phyloP scores from a whole-genome alignment of 2,888 invertebrate species.

The Sympetrum striolatum region DNA sequence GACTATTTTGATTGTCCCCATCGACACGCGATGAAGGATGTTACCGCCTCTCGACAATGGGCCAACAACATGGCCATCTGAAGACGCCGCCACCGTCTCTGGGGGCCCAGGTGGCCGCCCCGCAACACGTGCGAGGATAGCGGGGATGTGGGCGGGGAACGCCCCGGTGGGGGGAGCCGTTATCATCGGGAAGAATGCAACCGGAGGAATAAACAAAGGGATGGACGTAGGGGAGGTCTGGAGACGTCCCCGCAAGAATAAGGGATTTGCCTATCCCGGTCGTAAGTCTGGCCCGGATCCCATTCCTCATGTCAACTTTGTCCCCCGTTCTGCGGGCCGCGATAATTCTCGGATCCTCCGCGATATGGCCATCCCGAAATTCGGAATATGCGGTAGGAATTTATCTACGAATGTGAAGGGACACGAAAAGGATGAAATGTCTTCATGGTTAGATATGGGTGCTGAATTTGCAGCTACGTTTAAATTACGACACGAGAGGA shows the following conservation, averaged over 20 bases:
- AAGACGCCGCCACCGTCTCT: slow-evolving; percentile 15
- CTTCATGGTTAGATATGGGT: too few species aligned
- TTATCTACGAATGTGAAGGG: background rate
- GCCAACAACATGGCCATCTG: background rate
- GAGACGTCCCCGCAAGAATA: background rate
- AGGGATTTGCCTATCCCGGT: background rate
- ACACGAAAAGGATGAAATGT: too few species aligned
- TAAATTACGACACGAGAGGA: too few species aligned
- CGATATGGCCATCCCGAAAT: background rate
- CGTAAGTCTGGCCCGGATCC: background rate
- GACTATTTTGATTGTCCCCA: background rate
- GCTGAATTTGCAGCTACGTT: too few species aligned
- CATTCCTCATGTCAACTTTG: background rate
- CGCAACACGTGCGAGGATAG: slow-evolving; percentile 12
- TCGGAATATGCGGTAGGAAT: background rate
- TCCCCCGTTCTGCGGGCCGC: background rate
- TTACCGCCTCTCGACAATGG: slow-evolving; percentile 31
- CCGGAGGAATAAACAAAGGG: slow-evolving; percentile 21
- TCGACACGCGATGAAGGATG: slow-evolving; percentile 39
- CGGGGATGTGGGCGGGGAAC: background rate
- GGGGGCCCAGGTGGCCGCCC: slow-evolving; percentile 4
- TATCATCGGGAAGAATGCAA: slow-evolving; percentile 25
- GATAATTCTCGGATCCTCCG: background rate
- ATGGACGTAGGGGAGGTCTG: background rate
- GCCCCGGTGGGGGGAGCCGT: background rate